Conservation (phyloP, 1,140 invertebrate genomes). For the Apolygus lucorum region DNA sequence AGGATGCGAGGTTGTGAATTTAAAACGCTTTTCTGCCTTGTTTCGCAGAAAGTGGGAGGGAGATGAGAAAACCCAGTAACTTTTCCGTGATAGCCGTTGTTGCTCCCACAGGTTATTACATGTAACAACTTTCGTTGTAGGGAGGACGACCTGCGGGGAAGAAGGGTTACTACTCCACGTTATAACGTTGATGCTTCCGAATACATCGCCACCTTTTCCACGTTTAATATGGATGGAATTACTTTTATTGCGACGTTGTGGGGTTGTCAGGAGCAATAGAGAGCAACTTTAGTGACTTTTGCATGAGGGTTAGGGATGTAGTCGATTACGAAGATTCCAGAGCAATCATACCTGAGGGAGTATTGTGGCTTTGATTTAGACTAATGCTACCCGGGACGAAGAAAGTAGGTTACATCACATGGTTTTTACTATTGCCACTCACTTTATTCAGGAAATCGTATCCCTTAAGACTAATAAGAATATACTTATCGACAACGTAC, state of each 20-base stretch:
- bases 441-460: too few species aligned
- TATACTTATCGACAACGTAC: too few species aligned
- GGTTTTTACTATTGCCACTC: too few species aligned
- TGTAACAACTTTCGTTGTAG: neutral
- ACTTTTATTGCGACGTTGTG: neutral
- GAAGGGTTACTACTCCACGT: neutral
- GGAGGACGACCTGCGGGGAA: neutral
- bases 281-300: too few species aligned
- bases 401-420: too few species aligned
- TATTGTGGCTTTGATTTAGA: too few species aligned
- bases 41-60: neutral
- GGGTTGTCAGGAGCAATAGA: too few species aligned
- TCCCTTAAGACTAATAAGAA: too few species aligned
- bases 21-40: constrained; percentile 21
- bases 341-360: too few species aligned
- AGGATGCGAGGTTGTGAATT: constrained; percentile 15
- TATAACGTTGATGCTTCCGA: neutral
- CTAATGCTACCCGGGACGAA: too few species aligned
- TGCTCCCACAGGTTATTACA: neutral
- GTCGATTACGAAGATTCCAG: too few species aligned
- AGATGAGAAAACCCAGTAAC: neutral
- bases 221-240: neutral
- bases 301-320: too few species aligned
- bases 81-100: constrained; percentile 25
- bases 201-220: neutral